phyloP scores from a whole-genome alignment of 2,113 vertebrate genomes.

The Mola mola region DNA sequence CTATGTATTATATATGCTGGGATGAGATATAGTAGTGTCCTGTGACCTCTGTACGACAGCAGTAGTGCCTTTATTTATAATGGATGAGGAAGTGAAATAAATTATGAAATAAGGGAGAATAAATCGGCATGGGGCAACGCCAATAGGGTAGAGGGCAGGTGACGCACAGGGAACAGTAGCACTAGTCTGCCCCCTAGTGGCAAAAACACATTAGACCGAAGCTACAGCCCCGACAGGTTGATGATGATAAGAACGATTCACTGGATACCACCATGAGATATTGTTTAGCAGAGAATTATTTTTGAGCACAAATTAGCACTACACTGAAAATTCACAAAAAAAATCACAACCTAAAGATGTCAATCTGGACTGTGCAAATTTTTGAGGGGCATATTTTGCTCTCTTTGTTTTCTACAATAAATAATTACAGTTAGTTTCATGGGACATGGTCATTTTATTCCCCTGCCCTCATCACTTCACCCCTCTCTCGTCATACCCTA shows the following conservation, averaged over 20 bases:
- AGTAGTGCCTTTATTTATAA: conserved; percentile 44
- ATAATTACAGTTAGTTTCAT: too few species aligned
- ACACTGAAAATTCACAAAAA: too few species aligned
- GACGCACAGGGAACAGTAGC: background rate
- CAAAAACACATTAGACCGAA: background rate
- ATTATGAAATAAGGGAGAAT: conserved; percentile 45
- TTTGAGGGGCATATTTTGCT: too few species aligned
- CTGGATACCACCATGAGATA: background rate
- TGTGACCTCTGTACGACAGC: conserved; percentile 54
- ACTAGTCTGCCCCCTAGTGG: conserved; percentile 69
- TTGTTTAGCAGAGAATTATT: background rate
- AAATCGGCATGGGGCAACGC: conserved; percentile 13
- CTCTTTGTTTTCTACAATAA: too few species aligned
- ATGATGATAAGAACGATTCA: background rate
- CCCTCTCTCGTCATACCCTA: background rate
- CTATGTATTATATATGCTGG: conserved; percentile 48
- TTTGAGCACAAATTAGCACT: too few species aligned
- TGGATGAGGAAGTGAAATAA: conserved; percentile 64
- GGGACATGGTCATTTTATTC: too few species aligned
- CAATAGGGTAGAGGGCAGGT: background rate
- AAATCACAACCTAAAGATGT: too few species aligned
- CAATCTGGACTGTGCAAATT: too few species aligned
- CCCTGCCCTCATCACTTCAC: too few species aligned
- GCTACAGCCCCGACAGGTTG: background rate
- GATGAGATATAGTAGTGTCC: conserved; percentile 26